Base-by-base conservation (phyloP, 2,797 vertebrate species). In the Glossophaga mutica region DNA sequence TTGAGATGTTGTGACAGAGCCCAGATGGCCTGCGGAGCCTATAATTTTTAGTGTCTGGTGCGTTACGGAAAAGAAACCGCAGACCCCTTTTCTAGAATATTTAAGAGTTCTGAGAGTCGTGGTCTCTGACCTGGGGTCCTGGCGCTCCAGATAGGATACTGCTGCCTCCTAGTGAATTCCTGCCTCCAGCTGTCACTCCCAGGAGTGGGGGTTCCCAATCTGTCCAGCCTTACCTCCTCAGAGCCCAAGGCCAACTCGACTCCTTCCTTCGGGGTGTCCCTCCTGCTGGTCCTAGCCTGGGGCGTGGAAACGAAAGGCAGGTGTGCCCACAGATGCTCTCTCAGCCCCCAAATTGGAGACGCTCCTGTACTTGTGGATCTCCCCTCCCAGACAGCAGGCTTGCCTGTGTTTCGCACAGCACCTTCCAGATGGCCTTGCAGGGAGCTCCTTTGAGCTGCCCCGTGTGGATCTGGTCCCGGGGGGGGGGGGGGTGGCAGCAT, bases 281-380 rank as follows among this genome's bases (percentile, higher is more conserved):
- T n/a, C 16, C 34, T 21, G 14, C 5, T 26, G 18, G 8, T 32
- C 44, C n/a, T 21, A 57, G 46, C 7, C 24, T 26, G 39, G 50
- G 10, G 5, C 7, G 42, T 3, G 4, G 0, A 7, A 9, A 16
- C 44, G 15, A 26, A 77, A 50, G n/a, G 39, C 8, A 6, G 0
- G 0, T 18, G 42, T 48, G 48, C 59, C 65, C 46, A 10, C 19
- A 16, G 34, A 5, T 57, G 1, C 24, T 24, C 34, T 48, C 9
- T 34, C 10, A 39, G 22, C 2, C 16, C 26, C 52, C 14, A 2
- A 6, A 0, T 12, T 6, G 46, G 62, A 85, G 32, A 26, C 9
- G 0, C n/a, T 46, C 39, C 62, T 5, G 4, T 15, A n/a, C 34
- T 29, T 11, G 37, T 21, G 52, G 39, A 19, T 22, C 39, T 57